Percentiles rank a stretch among this genome's conserved stretches.
phyloP scores from a whole-genome alignment of 2,113 vertebrate species.

The Myrmecophaga tridactyla region DNA sequence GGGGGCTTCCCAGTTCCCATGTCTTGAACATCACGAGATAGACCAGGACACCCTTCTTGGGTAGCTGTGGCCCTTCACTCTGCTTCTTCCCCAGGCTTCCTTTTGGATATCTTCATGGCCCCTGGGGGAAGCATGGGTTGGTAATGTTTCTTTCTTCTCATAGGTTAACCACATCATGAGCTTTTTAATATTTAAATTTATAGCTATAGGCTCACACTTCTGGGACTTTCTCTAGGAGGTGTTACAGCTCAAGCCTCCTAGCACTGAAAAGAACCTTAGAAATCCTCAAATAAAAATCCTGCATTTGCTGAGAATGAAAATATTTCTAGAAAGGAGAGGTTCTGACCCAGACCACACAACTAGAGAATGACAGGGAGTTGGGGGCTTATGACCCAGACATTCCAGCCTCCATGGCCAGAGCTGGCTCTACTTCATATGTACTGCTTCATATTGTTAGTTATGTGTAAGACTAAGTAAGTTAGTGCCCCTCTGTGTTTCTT shows the following conservation, averaged over 20 bases:
- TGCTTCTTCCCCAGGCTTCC: background rate
- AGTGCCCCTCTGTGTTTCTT: background rate
- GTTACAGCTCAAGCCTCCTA: background rate
- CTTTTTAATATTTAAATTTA: slow-evolving; percentile 49
- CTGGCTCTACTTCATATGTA: background rate
- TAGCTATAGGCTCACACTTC: slow-evolving; percentile 44
- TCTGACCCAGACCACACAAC: background rate
- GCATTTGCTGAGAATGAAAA: background rate
- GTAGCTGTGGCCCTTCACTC: background rate
- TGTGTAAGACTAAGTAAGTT: background rate
- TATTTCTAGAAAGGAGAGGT: background rate
- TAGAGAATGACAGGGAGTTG: background rate
- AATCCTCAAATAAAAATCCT: background rate
- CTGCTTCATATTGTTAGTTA: background rate
- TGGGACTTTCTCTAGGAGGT: slow-evolving; percentile 39
- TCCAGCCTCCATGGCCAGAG: background rate
- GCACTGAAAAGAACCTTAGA: slow-evolving; percentile 15
- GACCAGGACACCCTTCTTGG: background rate
- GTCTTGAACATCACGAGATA: background rate
- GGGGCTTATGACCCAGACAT: background rate
- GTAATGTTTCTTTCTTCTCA: background rate
- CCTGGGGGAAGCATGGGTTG: background rate
- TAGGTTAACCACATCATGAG: slow-evolving; percentile 42
- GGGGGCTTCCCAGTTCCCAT: background rate
- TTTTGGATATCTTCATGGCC: background rate